Conservation (phyloP, 30 jellyfish, hydroid and myxozoan species). For the Pelagia noctiluca region DNA sequence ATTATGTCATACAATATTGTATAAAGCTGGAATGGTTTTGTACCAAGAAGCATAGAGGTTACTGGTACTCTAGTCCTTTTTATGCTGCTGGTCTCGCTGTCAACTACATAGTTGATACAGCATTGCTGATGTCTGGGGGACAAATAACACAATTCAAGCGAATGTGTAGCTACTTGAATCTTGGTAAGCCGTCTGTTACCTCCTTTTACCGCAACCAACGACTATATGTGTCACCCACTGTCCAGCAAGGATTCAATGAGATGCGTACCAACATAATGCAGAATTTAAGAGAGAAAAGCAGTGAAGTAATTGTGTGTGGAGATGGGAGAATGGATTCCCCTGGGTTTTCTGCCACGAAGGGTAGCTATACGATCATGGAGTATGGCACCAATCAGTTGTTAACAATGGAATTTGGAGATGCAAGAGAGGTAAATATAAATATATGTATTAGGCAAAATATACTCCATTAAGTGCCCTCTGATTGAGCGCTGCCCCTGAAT, state of each 20-base stretch:
- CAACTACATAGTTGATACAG: conserved; percentile 26
- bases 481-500: too few species aligned
- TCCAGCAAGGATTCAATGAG: conserved; percentile 32
- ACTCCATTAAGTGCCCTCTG: too few species aligned
- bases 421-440: too few species aligned
- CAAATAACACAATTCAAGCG: conserved; percentile 7
- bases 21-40: conserved; percentile 36
- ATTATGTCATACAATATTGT: too few species aligned
- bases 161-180: neutral
- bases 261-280: neutral
- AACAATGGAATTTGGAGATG: conserved; percentile 20
- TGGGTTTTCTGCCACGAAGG: conserved; percentile 39
- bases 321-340: conserved; percentile 46
- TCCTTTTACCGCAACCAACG: conserved; percentile 10
- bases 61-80: conserved; percentile 33
- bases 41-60: conserved; percentile 13
- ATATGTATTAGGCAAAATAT: too few species aligned
- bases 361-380: conserved; percentile 26
- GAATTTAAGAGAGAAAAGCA: neutral
- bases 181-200: neutral
- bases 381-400: neutral
- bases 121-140: conserved; percentile 32
- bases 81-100: conserved; percentile 49
- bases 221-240: conserved; percentile 26
- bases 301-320: conserved; percentile 7